Evolutionary conservation across 2,797 vertebrate genomes (phyloP).

Genomic region (Propithecus deckenii): DNA sequence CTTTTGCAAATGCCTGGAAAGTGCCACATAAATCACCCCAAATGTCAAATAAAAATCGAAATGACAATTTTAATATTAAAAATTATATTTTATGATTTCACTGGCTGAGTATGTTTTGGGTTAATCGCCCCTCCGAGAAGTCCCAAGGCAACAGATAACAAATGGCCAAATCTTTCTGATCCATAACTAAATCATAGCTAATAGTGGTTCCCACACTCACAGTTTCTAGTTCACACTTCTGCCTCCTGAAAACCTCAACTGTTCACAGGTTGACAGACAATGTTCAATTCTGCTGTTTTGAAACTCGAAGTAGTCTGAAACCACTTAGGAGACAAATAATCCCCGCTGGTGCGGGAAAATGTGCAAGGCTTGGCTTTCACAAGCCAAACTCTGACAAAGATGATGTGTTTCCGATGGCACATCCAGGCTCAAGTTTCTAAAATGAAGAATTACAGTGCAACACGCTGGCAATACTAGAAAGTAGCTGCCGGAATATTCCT

Average conservation of each 20-base stretch:
- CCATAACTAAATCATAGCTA: not conserved
- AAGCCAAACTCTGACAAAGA: not conserved
- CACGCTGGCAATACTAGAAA: not conserved
- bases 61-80: constrained; percentile 47
- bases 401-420: not conserved
- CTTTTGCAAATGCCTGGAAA: not conserved
- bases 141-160: not conserved
- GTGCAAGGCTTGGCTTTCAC: not conserved
- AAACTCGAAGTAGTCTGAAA: not conserved
- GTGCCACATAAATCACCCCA: not conserved
- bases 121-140: not conserved
- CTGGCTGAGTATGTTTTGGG: not conserved
- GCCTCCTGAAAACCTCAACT: not conserved
- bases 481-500: too few relatives aligned
- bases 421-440: not conserved
- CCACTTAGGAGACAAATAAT: not conserved
- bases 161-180: not conserved
- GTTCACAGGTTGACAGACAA: not conserved
- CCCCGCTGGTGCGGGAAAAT: not conserved
- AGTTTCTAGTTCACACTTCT: not conserved
- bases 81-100: not conserved
- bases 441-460: not conserved
- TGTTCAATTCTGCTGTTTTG: not conserved
- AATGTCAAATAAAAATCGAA: constrained; percentile 23
- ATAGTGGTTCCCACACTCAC: not conserved